Conservation (phyloP, 2,797 vertebrate genomes). For the Ataeniobius toweri region DNA sequence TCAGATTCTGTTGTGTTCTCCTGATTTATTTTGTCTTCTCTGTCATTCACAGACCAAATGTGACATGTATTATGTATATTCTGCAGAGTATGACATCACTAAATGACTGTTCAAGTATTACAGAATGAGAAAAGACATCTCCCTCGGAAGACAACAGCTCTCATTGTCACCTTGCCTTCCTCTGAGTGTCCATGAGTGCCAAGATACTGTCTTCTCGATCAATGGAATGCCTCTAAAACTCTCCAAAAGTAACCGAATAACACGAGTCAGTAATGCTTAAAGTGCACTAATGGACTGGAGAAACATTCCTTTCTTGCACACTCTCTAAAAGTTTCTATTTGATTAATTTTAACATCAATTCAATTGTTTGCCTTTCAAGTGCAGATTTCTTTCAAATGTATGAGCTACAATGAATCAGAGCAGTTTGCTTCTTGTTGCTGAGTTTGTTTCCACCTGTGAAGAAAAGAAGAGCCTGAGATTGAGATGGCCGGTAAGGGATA, state of each 20-base stretch:
- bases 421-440: constrained; percentile 23
- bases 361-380: constrained; percentile 51
- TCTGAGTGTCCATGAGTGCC: constrained; percentile 57
- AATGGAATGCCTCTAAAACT: constrained; percentile 62
- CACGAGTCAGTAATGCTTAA: constrained; percentile 49
- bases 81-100: constrained; percentile 41
- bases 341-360: constrained; percentile 65
- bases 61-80: constrained; percentile 30
- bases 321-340: constrained; percentile 50
- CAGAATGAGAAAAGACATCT: constrained; percentile 23
- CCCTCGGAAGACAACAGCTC: constrained; percentile 23
- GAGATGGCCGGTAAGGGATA: constrained; percentile 44
- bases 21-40: constrained; percentile 24
- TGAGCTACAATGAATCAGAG: constrained; percentile 31
- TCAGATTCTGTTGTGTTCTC: constrained; percentile 15
- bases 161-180: constrained; percentile 35
- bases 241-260: constrained; percentile 68
- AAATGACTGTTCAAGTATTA: constrained; percentile 17
- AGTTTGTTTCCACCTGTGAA: constrained; percentile 3
- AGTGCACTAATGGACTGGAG: constrained; percentile 70
- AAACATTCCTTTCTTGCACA: constrained; percentile 51
- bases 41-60: constrained; percentile 20
- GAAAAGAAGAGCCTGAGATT: constrained; percentile 15
- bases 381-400: constrained; percentile 40
- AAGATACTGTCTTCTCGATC: constrained; percentile 57